Evolutionary conservation across 2,888 invertebrate species (phyloP).

Genomic region (Cerceris rybyensis): DNA sequence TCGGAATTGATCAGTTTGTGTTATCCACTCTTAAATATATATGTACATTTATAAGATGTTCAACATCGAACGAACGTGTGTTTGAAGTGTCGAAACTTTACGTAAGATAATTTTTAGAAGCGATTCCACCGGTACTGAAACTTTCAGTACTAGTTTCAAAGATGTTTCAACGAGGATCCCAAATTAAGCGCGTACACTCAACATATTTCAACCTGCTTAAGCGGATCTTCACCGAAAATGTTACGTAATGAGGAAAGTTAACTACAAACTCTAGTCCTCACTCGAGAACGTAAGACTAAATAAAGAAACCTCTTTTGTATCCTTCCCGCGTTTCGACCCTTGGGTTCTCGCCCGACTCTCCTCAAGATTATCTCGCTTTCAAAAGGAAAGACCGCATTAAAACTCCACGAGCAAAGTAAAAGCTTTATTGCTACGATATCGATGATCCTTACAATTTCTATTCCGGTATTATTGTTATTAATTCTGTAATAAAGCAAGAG

Average conservation of each 20-base stretch:
- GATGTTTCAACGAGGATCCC: not conserved
- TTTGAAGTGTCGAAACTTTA: no score
- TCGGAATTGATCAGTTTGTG: no score
- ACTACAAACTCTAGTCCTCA: not conserved
- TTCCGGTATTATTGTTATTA: no score
- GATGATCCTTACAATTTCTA: not conserved
- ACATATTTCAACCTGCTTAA: not conserved
- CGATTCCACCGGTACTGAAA: not conserved
- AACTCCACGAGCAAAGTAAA: not conserved
- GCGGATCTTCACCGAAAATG: not conserved
- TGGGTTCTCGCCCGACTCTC: not conserved
- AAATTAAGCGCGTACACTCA: not conserved
- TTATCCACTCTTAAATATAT: no score
- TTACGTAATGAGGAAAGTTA: constrained; percentile 2
- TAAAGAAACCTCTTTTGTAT: not conserved
- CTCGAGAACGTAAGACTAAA: not conserved
- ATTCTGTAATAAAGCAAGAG: no score
- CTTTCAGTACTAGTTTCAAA: not conserved
- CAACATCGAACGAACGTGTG: no score
- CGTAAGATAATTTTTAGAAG: not conserved
- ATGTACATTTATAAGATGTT: no score
- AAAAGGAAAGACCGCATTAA: not conserved
- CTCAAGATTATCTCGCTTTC: not conserved
- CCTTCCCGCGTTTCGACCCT: constrained; percentile 1
- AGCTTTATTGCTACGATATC: not conserved